Evolutionary conservation across 1,140 invertebrate genomes (phyloP), one percentile per base, ranked within the genome.

Genomic region (Arion vulgaris): DNA sequence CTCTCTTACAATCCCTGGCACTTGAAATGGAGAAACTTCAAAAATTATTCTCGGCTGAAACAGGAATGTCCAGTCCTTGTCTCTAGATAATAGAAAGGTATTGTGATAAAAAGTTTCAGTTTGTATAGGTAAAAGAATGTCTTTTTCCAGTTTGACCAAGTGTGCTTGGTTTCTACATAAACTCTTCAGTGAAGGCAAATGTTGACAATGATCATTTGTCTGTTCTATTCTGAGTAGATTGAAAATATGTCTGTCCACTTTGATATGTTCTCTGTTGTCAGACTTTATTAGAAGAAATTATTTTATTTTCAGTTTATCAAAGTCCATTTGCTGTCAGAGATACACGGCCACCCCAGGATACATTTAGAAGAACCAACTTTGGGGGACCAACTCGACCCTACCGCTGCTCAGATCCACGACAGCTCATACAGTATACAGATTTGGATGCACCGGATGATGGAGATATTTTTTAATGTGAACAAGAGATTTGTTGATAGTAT

Each of bases 341-440:
- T 9, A 69, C n/a, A 17, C 68, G 80, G 34, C 80, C 80, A 28
- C 32, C 71, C 26, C 69, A 41, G 2, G 53, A 82, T 17, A 39
- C 36, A n/a, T 69, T 41, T 36, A 62, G 74, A 34, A 49, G 72
- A 34, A 39, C 2, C n/a, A 51, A 81, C 53, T 73, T 73, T 53
- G 81, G 74, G 15, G 57, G 69, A 23, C 45, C 49, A 9, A 36
- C 34, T 19, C 51, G 69, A 39, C 73, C 69, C 36, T 83, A 69
- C 28, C 74, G 90, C 87, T 86, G 92, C 57, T 85, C 88, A 51
- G 94, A 94, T 88, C 93, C 93, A 85, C 94, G 96, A 90, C 94
- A 95, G 91, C 93, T 96, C 89, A 94, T 96, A 93, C 95, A 94
- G 91, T 96, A 96, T 94, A 95, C 95, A 93, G 96, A 97, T 93